Evolutionary conservation across 2,888 invertebrate species (phyloP).

Genomic region (Acanthosepion pharaonis): DNA sequence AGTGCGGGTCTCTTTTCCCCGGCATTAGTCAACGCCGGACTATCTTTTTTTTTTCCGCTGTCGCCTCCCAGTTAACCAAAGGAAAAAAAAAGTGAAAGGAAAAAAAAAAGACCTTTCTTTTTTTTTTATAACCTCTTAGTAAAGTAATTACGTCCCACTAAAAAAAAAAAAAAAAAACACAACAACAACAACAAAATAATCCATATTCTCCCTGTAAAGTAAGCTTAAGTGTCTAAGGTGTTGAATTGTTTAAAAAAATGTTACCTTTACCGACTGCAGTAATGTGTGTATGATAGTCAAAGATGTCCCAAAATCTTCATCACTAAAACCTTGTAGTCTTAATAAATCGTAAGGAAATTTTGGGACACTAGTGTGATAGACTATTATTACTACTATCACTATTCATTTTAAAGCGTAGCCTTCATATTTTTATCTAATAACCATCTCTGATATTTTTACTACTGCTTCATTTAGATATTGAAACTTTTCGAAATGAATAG

Average conservation of each 20-base stretch:
- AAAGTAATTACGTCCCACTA: neutral
- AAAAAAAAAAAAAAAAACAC: too few relatives aligned
- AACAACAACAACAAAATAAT: neutral
- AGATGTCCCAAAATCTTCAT: neutral
- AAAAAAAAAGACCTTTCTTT: neutral
- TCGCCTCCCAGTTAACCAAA: neutral
- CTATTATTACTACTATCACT: neutral
- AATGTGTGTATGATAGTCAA: neutral
- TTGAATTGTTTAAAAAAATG: neutral
- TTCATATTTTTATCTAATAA: too few relatives aligned
- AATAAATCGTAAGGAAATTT: neutral
- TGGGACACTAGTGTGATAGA: neutral
- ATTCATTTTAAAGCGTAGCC: neutral
- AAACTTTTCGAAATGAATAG: too few relatives aligned
- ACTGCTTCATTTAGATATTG: too few relatives aligned
- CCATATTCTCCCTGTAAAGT: neutral
- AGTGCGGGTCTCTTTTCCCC: neutral
- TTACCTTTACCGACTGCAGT: neutral
- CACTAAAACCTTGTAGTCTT: neutral
- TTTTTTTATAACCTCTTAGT: neutral
- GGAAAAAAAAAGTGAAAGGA: neutral
- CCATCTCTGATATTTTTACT: too few relatives aligned
- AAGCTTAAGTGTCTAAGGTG: neutral
- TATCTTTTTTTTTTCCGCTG: neutral
- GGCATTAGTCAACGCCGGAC: neutral